Evolutionary conservation across 2,888 invertebrate species (phyloP).

Genomic region (Cryptocheilus praepositus): DNA sequence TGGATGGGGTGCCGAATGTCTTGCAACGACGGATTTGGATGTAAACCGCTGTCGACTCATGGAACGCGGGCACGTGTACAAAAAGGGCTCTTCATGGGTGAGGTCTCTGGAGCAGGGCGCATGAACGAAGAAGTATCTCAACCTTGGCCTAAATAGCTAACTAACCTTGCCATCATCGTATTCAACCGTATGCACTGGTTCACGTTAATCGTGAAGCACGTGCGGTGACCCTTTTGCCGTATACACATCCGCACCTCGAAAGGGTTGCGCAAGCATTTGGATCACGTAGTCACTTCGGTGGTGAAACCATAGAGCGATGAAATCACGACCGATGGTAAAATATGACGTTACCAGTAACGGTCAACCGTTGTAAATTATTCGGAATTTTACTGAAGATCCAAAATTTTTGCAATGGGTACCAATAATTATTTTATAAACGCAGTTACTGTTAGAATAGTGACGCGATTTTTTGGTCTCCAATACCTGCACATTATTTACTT

Average conservation of each 20-base stretch:
- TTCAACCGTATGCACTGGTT: constrained; percentile 21
- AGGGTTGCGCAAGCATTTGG: not conserved
- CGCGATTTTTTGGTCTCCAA: no score
- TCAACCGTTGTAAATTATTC: no score
- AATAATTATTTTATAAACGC: no score
- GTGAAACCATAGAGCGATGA: no score
- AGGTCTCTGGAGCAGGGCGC: constrained; percentile 30
- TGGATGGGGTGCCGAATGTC: no score
- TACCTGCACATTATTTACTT: no score
- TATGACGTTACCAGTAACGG: no score
- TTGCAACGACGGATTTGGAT: no score
- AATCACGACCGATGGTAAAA: no score
- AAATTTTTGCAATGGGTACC: no score
- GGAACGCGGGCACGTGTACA: constrained; percentile 17
- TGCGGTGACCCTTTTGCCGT: not conserved
- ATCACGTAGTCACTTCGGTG: not conserved
- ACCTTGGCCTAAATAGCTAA: constrained; percentile 49
- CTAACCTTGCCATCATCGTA: constrained; percentile 39
- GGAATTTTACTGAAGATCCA: no score
- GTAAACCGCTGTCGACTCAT: not conserved
- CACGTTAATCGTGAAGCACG: constrained; percentile 16
- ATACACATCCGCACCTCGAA: not conserved
- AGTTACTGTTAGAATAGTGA: no score
- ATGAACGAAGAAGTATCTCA: constrained; percentile 29
- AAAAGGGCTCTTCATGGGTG: constrained; percentile 35